phyloP scores from a whole-genome alignment of 2,797 vertebrate genomes.

The Thripadectes ignobilis region DNA sequence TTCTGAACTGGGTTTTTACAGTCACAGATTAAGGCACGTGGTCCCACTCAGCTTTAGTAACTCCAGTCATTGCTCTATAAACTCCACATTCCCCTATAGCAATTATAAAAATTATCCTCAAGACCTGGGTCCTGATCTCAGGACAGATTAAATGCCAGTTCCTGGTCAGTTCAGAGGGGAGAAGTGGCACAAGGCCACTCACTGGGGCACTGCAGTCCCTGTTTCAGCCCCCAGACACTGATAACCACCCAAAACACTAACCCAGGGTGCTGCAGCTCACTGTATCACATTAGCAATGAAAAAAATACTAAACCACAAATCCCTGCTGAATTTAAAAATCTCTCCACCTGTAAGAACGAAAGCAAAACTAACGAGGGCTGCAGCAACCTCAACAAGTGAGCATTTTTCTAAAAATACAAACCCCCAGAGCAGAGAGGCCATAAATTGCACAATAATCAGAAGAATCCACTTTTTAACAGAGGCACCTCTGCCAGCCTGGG shows the following conservation, averaged over 20 bases:
- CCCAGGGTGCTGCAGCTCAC: not conserved
- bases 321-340: not conserved
- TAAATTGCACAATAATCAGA: slow-evolving; percentile 28
- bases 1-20: not conserved
- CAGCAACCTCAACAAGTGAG: not conserved
- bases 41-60: not conserved
- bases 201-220: not conserved
- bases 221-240: not conserved
- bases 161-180: not conserved
- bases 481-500: slow-evolving; percentile 21
- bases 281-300: not conserved
- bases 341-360: not conserved
- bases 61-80: not conserved
- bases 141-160: not conserved
- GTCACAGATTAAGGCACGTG: not conserved
- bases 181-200: not conserved
- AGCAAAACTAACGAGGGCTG: not conserved
- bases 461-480: not conserved
- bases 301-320: not conserved
- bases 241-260: not conserved
- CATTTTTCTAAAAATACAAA: not conserved
- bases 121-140: not conserved
- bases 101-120: not conserved
- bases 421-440: not conserved
- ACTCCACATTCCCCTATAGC: not conserved